Evolutionary conservation across 2,113 vertebrate genomes (phyloP).

Genomic region (Aspiorhynchus laticeps): DNA sequence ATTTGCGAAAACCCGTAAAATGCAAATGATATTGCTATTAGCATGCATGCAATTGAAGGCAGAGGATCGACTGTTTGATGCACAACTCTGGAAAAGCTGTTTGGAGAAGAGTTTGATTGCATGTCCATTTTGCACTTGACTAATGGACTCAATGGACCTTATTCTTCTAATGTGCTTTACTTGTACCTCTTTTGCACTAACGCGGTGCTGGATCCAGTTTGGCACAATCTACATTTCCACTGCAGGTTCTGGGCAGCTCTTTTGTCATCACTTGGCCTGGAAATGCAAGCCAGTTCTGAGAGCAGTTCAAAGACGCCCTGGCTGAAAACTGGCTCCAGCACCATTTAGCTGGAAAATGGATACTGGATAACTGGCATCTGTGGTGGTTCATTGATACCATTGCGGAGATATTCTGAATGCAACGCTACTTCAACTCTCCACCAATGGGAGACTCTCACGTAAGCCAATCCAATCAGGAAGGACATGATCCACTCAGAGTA

Average conservation of each 20-base stretch:
- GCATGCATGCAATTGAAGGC: conserved; percentile 46
- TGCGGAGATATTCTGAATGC: background rate
- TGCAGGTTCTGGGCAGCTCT: background rate
- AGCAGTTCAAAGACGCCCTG: background rate
- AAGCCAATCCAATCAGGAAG: background rate
- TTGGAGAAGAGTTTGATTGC: background rate
- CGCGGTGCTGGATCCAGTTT: background rate
- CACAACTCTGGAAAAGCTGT: background rate
- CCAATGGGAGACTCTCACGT: background rate
- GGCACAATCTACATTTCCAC: background rate
- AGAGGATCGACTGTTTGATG: conserved; percentile 29
- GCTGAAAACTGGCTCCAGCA: background rate
- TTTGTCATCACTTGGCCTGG: background rate
- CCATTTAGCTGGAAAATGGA: background rate
- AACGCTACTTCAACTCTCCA: background rate
- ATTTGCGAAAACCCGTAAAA: conserved; percentile 75
- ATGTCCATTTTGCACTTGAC: background rate
- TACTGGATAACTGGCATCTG: background rate
- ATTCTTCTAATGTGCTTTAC: background rate
- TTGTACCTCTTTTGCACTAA: background rate
- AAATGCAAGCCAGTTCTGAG: background rate
- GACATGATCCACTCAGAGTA: background rate
- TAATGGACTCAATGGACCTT: background rate
- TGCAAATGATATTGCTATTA: conserved; percentile 77
- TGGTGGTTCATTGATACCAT: background rate